These are phyloP conservation scores for Meta bourneti DNA, from an alignment of 2,888 invertebrate genomes.

Conservation along the genomic window DNA sequence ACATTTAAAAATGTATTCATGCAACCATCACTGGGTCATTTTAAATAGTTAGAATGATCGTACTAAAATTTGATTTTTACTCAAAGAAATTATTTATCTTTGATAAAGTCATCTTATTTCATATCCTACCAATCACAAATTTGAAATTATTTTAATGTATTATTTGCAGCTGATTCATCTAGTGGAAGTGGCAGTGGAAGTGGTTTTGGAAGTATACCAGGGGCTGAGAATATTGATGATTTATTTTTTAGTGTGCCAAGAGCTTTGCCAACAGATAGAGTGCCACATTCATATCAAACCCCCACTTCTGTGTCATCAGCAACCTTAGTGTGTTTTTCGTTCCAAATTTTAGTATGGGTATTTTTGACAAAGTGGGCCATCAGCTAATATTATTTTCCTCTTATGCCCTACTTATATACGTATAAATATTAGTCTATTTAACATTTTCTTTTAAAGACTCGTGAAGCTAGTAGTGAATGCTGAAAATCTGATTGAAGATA, in stretches of 20 bases:
- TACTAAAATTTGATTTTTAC: not conserved
- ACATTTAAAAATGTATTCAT: too few species aligned
- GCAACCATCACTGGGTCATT: too few species aligned
- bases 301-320: constrained; percentile 50
- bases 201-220: constrained; percentile 59
- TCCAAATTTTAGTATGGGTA: constrained; percentile 36
- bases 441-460: constrained; percentile 6
- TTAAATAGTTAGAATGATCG: not conserved
- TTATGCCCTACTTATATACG: not conserved
- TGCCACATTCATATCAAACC: constrained; percentile 35
- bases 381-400: constrained; percentile 51
- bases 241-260: constrained; percentile 72
- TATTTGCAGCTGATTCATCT: constrained; percentile 67
- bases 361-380: constrained; percentile 38
- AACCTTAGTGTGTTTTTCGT: constrained; percentile 29
- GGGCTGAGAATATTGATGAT: constrained; percentile 66
- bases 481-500: constrained; percentile 26
- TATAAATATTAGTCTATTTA: constrained; percentile 12
- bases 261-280: constrained; percentile 62
- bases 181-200: constrained; percentile 75
- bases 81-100: not conserved
- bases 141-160: not conserved
- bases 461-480: not conserved
- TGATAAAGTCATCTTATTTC: not conserved
- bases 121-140: not conserved